These are phyloP conservation scores for Lasioglossum oenotherae DNA, from an alignment of 2,888 invertebrate genomes.

Conservation along the genomic window DNA sequence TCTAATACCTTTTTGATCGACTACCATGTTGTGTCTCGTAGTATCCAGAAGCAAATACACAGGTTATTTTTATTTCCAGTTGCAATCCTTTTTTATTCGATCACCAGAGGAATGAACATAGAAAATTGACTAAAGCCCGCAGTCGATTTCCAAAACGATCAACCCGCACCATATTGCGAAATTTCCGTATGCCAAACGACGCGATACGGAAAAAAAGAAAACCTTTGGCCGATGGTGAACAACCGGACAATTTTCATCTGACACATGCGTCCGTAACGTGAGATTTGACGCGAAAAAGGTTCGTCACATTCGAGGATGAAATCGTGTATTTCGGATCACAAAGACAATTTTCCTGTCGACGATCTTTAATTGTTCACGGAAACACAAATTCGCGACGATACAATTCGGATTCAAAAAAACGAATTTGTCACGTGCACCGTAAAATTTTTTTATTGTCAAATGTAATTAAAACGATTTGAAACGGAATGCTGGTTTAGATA, in stretches of 20 bases:
- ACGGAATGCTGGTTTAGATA: background rate
- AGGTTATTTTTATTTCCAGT: background rate
- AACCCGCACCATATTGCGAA: background rate
- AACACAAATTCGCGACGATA: background rate
- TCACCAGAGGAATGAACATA: background rate
- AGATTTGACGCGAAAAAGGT: background rate
- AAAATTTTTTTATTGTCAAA: background rate
- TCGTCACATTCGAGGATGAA: background rate
- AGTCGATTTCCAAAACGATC: conserved; percentile 3
- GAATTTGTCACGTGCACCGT: background rate
- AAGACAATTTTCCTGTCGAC: background rate
- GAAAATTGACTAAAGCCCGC: background rate
- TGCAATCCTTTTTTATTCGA: background rate
- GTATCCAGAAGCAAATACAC: background rate
- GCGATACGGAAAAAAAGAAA: background rate
- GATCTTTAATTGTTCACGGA: background rate
- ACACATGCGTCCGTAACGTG: background rate
- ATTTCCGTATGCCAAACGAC: background rate
- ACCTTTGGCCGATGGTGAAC: background rate
- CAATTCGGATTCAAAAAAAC: background rate
- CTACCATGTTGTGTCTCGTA: background rate
- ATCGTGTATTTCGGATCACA: background rate
- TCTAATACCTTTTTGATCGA: background rate
- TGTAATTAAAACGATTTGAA: background rate
- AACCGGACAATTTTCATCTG: background rate